These are phyloP conservation scores for Prietella phreatophila DNA, from an alignment of 2,113 vertebrate genomes.

Conservation along the genomic window DNA sequence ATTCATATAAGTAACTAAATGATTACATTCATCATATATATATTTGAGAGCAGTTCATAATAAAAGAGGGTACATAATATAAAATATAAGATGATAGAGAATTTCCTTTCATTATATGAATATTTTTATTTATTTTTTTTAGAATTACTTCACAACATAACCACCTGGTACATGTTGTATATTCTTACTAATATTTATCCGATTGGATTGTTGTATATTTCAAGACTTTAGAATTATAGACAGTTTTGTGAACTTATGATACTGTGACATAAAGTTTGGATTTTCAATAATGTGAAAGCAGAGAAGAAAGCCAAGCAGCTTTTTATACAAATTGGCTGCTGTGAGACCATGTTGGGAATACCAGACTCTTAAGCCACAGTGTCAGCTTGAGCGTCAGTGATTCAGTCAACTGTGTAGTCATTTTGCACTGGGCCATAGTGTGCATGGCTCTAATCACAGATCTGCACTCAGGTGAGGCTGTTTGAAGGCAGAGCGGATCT, in stretches of 20 bases:
- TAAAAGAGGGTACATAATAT: too few species aligned
- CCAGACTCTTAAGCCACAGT: neutral
- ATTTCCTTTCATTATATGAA: too few species aligned
- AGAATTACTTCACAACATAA: neutral
- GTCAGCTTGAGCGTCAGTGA: constrained; percentile 7
- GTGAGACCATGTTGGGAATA: neutral
- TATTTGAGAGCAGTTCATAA: too few species aligned
- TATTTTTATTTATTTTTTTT: neutral
- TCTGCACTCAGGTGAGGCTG: constrained; percentile 61
- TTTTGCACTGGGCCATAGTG: neutral
- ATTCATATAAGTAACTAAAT: too few species aligned
- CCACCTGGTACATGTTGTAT: neutral
- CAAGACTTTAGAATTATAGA: neutral
- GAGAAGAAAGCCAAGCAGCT: too few species aligned
- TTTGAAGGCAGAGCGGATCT: constrained; percentile 63
- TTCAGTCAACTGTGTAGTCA: constrained; percentile 21
- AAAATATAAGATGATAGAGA: too few species aligned
- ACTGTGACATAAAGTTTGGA: neutral
- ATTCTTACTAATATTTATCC: neutral
- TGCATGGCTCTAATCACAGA: constrained; percentile 43
- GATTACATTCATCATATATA: too few species aligned
- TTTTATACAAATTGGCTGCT: neutral
- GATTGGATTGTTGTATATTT: neutral
- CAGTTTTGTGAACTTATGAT: neutral
- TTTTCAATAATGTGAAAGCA: neutral